Evolutionary conservation across 2,113 vertebrate species (phyloP), one percentile per base, ranked within the genome.

Genomic region (Trematocara variabile): DNA sequence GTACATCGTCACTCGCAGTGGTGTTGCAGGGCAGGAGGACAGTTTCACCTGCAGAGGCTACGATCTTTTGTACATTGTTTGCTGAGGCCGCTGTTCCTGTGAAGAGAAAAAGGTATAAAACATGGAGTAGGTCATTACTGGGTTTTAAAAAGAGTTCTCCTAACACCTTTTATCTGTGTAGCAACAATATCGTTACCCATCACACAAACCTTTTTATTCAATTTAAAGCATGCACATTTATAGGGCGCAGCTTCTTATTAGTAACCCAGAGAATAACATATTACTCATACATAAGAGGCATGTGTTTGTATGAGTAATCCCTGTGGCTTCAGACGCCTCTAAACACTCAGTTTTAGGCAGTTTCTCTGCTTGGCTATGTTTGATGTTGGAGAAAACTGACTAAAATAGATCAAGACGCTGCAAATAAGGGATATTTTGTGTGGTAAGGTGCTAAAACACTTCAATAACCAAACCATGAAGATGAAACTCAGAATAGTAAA

Each of bases 1-100:
- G 81, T 4, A 41, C 1, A 0, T 44, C 0, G 1, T 7, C 0
- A 0, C 1, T 7, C 0, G 4, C 1, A 3, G 1, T 0, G 50
- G 3, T 48, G 16, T 1, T 2, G 44, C 89, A 91, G 34, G 89
- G 89, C 3, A 91, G 83, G 5, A 81, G 2, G 58, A 79, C 89
- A 0, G 33, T 10, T 11, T 54, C 9, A 1, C 89, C 89, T 3
- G 3, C 56, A 3, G 1, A 20, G 52, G 77, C 34, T 1, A 0
- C 1, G 0, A 91, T 65, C 46, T 6, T 4, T 4, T 3, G 8
- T 3, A 1, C 55, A 16, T 1, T 3, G 3, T 3, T 4, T 2
- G 1, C 7, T 1, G 9, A 33, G 12, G 46, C 22, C 0, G 5
- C 39, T 39, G 22, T 16, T 34, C 28, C 52, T 70, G 33, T 77